A percentile compares a stretch with the other conserved stretches of the same genome.
Conservation (phyloP, 2,888 invertebrate species). For the Tetropium fuscum region DNA sequence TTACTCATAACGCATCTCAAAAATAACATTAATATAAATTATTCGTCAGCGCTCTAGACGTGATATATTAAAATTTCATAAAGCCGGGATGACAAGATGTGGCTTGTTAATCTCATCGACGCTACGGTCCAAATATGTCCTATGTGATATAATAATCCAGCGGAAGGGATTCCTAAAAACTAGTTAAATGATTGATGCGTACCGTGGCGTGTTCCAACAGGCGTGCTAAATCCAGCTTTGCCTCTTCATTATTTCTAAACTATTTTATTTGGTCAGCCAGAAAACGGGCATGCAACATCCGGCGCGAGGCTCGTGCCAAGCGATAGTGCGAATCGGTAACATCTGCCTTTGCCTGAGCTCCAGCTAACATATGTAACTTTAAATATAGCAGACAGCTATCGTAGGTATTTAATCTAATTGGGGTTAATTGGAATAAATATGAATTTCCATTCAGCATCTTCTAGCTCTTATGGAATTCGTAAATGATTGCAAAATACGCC, state of each 20-base stretch:
- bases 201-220: neutral
- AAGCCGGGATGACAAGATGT: too few species aligned
- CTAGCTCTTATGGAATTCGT: too few species aligned
- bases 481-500: too few species aligned
- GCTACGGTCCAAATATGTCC: too few species aligned
- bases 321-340: slow-evolving; percentile 30
- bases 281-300: slow-evolving; percentile 47
- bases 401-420: neutral
- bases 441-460: too few species aligned
- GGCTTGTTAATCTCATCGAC: too few species aligned
- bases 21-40: too few species aligned
- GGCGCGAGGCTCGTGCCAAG: slow-evolving; percentile 37
- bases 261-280: slow-evolving; percentile 47
- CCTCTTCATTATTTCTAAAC: slow-evolving; percentile 44
- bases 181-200: neutral
- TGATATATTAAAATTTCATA: too few species aligned
- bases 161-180: slow-evolving; percentile 8
- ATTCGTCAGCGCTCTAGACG: too few species aligned
- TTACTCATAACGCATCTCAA: too few species aligned
- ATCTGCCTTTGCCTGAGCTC: slow-evolving; percentile 10
- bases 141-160: slow-evolving; percentile 4
- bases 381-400: slow-evolving; percentile 9
- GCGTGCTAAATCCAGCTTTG: slow-evolving; percentile 14
- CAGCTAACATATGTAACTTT: slow-evolving; percentile 11
- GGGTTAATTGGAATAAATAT: neutral